These are phyloP conservation scores for Hypsopygia costalis DNA, from an alignment of 2,888 invertebrate genomes.

Conservation along the genomic window DNA sequence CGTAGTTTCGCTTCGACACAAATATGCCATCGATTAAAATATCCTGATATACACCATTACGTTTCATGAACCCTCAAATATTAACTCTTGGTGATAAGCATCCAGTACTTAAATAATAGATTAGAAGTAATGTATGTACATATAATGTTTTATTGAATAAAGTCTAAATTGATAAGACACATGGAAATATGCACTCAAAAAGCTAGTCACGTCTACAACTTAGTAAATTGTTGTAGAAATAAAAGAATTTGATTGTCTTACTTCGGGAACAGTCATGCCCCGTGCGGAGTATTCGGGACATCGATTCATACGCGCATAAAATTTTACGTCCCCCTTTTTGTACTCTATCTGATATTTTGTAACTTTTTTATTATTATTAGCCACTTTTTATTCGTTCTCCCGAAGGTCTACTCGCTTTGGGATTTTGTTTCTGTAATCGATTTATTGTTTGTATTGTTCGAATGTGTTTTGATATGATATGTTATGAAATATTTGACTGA, in stretches of 20 bases:
- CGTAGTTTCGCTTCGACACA: no score
- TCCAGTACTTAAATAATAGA: no score
- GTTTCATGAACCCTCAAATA: no score
- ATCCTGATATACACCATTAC: no score
- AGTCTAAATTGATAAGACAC: background rate
- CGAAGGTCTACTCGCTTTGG: constrained; percentile 9
- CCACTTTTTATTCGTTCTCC: constrained; percentile 20
- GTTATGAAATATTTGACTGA: no score
- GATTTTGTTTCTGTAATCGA: constrained; percentile 6
- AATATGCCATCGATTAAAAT: no score
- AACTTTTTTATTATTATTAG: constrained; percentile 36
- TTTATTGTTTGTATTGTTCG: background rate
- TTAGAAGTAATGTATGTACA: no score
- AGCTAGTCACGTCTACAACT: constrained; percentile 22
- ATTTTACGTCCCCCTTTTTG: constrained; percentile 30
- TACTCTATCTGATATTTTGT: constrained; percentile 27
- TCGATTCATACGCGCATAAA: constrained; percentile 27
- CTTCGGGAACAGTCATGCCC: constrained; percentile 2
- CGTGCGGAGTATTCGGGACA: constrained; percentile 7
- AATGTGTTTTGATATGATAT: no score
- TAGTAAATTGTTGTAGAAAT: constrained; percentile 32
- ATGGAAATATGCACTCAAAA: constrained; percentile 3
- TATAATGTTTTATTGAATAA: no score
- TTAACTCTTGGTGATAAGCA: no score
- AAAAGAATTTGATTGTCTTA: constrained; percentile 25